A percentile compares a stretch with the other conserved stretches of the same genome.
phyloP scores from a whole-genome alignment of 2,888 invertebrate genomes.

The Chydorus sphaericus region DNA sequence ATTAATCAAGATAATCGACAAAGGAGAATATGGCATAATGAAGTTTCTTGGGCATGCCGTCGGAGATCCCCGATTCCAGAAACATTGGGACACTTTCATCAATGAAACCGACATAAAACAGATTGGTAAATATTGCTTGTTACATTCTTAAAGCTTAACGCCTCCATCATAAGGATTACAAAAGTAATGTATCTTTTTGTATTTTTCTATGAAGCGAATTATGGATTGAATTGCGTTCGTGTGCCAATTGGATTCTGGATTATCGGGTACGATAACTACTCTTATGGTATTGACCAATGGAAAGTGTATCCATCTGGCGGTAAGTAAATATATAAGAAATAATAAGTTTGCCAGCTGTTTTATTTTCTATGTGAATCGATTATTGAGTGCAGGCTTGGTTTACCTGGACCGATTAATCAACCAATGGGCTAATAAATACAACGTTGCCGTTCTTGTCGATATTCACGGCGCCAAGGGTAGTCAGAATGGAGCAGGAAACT shows the following conservation, averaged over 20 bases:
- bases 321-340: background rate
- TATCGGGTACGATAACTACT: background rate
- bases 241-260: background rate
- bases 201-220: background rate
- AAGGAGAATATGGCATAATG: background rate
- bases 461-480: background rate
- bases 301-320: background rate
- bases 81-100: background rate
- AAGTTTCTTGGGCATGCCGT: background rate
- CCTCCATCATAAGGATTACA: no score
- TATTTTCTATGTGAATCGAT: background rate
- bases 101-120: background rate
- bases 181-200: no score
- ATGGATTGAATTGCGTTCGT: background rate
- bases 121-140: no score
- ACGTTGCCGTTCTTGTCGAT: background rate
- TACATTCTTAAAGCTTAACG: no score
- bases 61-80: background rate
- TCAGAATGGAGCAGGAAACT: background rate
- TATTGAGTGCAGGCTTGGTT: background rate
- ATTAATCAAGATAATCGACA: background rate
- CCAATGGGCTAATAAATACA: background rate
- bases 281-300: background rate
- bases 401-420: background rate
- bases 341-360: background rate